Conservation (phyloP, 2,797 vertebrate species). For the Coilia nasus region DNA sequence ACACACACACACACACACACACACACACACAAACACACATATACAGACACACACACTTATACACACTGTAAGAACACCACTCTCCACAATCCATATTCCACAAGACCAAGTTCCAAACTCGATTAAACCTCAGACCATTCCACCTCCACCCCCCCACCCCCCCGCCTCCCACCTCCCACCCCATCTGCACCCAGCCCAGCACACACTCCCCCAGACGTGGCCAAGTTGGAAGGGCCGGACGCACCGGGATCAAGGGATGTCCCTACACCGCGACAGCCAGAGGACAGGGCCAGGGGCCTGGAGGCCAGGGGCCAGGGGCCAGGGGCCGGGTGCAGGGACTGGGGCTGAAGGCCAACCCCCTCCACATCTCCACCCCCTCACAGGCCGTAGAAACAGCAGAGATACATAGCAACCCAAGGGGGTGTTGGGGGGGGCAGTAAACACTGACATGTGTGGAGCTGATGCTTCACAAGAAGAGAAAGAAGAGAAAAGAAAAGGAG, state of each 20-base stretch:
- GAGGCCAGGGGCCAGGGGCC: neutral
- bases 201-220: conserved; percentile 29
- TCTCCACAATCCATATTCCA: neutral
- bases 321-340: too few relatives aligned
- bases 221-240: conserved; percentile 22
- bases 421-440: conserved; percentile 42
- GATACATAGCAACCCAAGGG: conserved; percentile 61
- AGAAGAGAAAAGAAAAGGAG: neutral
- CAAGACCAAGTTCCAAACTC: neutral
- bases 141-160: conserved; percentile 25
- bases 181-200: conserved; percentile 13
- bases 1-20: neutral
- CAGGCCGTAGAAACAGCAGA: conserved; percentile 13
- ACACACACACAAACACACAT: neutral
- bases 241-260: conserved; percentile 49
- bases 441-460: conserved; percentile 55
- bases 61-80: neutral
- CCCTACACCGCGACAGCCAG: conserved; percentile 28
- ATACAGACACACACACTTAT: conserved; percentile 32
- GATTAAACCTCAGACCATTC: neutral
- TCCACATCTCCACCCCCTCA: neutral
- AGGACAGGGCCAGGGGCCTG: neutral
- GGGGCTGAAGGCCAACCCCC: too few relatives aligned
- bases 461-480: conserved; percentile 40
- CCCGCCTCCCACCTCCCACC: conserved; percentile 37